Evolutionary conservation across 2,888 invertebrate species (phyloP).

Genomic region (Charanyca ferruginea): DNA sequence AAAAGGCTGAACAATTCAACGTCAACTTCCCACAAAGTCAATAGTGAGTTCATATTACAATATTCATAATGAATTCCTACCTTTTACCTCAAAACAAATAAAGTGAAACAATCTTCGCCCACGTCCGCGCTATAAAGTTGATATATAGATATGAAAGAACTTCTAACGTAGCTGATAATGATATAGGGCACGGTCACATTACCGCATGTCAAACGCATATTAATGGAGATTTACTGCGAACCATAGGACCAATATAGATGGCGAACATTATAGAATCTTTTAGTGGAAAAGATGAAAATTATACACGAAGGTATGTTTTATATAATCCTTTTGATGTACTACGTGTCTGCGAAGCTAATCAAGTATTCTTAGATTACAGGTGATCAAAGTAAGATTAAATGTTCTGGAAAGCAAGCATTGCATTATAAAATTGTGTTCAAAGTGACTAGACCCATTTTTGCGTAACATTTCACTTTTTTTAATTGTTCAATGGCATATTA

Average conservation of each 20-base stretch:
- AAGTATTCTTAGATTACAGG: constrained; percentile 41
- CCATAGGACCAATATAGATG: constrained; percentile 43
- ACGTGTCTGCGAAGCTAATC: constrained; percentile 38
- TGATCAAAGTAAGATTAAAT: constrained; percentile 47
- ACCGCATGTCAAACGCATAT: constrained; percentile 64
- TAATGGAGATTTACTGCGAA: constrained; percentile 68
- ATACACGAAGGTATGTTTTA: constrained; percentile 9
- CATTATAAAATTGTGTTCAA: too few species aligned
- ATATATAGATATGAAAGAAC: constrained; percentile 54
- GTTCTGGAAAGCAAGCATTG: constrained; percentile 16
- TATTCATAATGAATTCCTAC: constrained; percentile 38
- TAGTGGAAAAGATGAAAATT: constrained; percentile 41
- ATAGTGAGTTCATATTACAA: constrained; percentile 28
- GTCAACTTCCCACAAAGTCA: constrained; percentile 26
- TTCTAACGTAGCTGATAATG: constrained; percentile 58
- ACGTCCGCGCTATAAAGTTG: constrained; percentile 42
- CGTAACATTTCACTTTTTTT: too few species aligned
- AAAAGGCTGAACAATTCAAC: constrained; percentile 10
- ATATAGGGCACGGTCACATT: constrained; percentile 65
- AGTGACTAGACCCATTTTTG: too few species aligned
- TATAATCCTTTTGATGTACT: constrained; percentile 50
- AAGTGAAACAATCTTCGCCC: constrained; percentile 46
- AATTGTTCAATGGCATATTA: too few species aligned
- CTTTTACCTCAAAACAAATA: constrained; percentile 54
- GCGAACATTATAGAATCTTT: constrained; percentile 34